Conservation (phyloP, 92 coral and sea anemone species). For the Micromussa lordhowensis region DNA sequence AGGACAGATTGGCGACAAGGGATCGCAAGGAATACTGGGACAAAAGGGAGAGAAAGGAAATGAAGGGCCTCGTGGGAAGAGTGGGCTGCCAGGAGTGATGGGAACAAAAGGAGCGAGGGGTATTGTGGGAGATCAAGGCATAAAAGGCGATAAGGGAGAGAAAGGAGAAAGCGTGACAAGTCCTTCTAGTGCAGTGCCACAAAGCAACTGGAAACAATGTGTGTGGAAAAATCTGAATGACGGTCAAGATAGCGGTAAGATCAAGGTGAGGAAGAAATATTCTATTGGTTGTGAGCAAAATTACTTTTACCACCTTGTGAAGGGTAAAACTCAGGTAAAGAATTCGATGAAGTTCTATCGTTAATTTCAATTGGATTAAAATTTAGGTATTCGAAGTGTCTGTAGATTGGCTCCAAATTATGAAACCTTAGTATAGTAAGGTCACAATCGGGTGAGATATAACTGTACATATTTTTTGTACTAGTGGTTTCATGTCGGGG, state of each 20-base stretch:
- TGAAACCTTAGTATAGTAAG: no score
- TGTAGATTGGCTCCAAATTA: no score
- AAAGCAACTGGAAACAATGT: background rate
- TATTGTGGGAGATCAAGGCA: background rate
- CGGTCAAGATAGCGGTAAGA: background rate
- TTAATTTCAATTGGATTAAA: no score
- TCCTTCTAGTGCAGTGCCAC: slow-evolving; percentile 83
- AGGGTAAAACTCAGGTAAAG: background rate
- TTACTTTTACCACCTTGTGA: no score
- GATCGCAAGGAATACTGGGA: no score
- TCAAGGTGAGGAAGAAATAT: background rate
- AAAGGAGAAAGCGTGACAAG: slow-evolving; percentile 75
- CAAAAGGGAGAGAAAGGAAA: background rate
- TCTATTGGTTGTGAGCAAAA: background rate
- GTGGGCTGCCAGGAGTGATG: background rate
- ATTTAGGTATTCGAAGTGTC: no score
- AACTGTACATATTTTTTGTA: no score
- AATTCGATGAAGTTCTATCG: no score
- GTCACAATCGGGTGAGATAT: no score
- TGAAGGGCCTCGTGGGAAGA: background rate
- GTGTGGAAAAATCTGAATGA: background rate
- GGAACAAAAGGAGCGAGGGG: background rate
- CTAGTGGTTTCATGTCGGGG: no score
- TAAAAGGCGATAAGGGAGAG: slow-evolving; percentile 68
- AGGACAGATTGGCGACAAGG: no score